phyloP scores from a whole-genome alignment of 2,888 invertebrate species.

The Drosophila crucigera region DNA sequence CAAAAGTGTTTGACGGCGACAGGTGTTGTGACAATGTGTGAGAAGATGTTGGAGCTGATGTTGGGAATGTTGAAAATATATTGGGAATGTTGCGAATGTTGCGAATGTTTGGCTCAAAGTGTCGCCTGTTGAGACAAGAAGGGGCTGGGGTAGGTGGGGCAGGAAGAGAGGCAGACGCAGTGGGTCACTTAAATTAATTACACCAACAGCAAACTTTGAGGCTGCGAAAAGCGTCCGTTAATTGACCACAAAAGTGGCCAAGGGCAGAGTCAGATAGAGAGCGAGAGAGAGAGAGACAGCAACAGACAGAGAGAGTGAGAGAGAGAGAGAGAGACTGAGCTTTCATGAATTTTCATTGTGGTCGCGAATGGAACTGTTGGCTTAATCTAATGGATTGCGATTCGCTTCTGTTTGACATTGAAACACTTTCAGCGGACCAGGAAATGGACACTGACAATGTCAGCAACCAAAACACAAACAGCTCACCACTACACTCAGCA shows the following conservation, averaged over 20 bases:
- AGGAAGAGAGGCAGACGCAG: conserved; percentile 22
- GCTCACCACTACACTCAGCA: conserved; percentile 4
- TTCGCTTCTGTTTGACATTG: conserved; percentile 61
- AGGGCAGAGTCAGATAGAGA: neutral
- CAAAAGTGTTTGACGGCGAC: conserved; percentile 64
- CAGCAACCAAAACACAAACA: conserved; percentile 23
- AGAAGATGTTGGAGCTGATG: conserved; percentile 6
- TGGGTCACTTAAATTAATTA: conserved; percentile 78
- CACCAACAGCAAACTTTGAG: conserved; percentile 58
- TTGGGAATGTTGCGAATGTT: neutral
- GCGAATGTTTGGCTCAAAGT: conserved; percentile 26
- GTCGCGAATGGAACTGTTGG: conserved; percentile 61
- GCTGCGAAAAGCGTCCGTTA: conserved; percentile 64
- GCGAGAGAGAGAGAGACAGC: too few species aligned
- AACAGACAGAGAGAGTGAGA: neutral
- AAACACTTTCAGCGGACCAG: conserved; percentile 71
- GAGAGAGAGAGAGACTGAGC: conserved; percentile 18
- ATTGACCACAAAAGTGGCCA: conserved; percentile 76
- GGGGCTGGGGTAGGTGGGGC: neutral
- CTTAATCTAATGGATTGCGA: conserved; percentile 58
- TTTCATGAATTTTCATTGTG: conserved; percentile 72
- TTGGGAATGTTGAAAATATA: neutral
- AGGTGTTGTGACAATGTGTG: conserved; percentile 65
- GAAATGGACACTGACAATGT: conserved; percentile 44
- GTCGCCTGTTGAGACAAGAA: conserved; percentile 32